Evolutionary conservation across 2,888 invertebrate species (phyloP).

Genomic region (Mythimna albipuncta): DNA sequence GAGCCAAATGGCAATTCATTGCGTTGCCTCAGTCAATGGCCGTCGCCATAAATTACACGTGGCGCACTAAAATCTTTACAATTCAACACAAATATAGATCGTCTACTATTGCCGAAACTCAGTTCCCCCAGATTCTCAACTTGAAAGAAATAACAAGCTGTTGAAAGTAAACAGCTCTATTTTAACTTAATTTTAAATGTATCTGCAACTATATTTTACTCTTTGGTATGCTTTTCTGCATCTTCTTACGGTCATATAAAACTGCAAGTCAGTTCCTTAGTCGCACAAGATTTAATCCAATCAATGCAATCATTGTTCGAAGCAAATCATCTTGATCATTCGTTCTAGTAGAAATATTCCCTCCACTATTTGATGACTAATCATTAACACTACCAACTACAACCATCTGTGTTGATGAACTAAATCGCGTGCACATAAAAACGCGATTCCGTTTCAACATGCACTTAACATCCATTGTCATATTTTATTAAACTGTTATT

Average conservation of each 20-base stretch:
- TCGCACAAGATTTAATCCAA: background rate
- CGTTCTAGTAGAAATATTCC: background rate
- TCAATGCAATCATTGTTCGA: background rate
- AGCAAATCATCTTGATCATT: background rate
- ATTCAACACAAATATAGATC: conserved; percentile 29
- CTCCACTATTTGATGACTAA: background rate
- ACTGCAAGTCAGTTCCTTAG: background rate
- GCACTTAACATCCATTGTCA: conserved; percentile 44
- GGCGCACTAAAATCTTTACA: conserved; percentile 32
- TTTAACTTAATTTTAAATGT: background rate
- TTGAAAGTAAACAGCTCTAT: conserved; percentile 1
- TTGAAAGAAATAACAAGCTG: background rate
- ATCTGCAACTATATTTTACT: background rate
- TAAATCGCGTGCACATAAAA: conserved; percentile 25
- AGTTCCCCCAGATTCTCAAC: background rate
- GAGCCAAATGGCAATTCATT: conserved; percentile 17
- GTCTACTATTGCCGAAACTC: conserved; percentile 14
- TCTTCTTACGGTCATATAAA: background rate
- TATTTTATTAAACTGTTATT: conserved; percentile 49
- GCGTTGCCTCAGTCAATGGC: conserved; percentile 40
- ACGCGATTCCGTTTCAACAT: conserved; percentile 19
- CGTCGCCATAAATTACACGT: conserved; percentile 43
- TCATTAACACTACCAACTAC: background rate
- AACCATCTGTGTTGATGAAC: background rate
- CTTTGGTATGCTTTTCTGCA: background rate